Evolutionary conservation across 2,888 invertebrate genomes (phyloP).

Genomic region (Chymomyza fuscimana): DNA sequence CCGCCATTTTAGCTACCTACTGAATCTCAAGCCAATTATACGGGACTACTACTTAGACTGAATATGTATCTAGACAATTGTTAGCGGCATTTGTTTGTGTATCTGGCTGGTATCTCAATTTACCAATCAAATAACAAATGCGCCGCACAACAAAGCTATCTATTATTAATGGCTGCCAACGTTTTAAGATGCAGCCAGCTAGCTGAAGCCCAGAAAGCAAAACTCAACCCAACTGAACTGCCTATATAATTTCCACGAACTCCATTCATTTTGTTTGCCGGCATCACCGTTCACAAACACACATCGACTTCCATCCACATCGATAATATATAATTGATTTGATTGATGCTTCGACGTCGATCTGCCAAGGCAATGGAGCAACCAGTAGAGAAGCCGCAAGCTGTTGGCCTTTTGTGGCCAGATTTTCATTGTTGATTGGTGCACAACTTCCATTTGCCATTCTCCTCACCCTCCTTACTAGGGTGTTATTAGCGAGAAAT

Average conservation of each 20-base stretch:
- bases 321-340: constrained; percentile 78
- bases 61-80: constrained; percentile 38
- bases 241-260: constrained; percentile 65
- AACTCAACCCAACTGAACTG: constrained; percentile 14
- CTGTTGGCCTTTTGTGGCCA: constrained; percentile 18
- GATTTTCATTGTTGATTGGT: constrained; percentile 59
- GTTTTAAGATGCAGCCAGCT: constrained; percentile 42
- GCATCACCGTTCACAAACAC: not conserved
- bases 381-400: constrained; percentile 3
- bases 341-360: constrained; percentile 75
- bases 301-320: constrained; percentile 35
- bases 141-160: constrained; percentile 60
- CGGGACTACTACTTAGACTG: constrained; percentile 35
- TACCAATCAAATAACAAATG: constrained; percentile 77
- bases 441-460: constrained; percentile 21
- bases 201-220: not conserved
- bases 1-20: constrained; percentile 70
- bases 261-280: constrained; percentile 45
- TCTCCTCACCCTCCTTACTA: not conserved
- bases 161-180: constrained; percentile 70
- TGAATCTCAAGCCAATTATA: constrained; percentile 61
- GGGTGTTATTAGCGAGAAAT: constrained; percentile 32
- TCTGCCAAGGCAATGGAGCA: constrained; percentile 13
- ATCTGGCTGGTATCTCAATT: constrained; percentile 59
- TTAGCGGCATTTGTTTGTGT: constrained; percentile 31